A percentile compares a stretch with the other conserved stretches of the same genome.
Evolutionary conservation across 2,797 vertebrate species (phyloP).

Genomic region (Neomorphus geoffroyi): DNA sequence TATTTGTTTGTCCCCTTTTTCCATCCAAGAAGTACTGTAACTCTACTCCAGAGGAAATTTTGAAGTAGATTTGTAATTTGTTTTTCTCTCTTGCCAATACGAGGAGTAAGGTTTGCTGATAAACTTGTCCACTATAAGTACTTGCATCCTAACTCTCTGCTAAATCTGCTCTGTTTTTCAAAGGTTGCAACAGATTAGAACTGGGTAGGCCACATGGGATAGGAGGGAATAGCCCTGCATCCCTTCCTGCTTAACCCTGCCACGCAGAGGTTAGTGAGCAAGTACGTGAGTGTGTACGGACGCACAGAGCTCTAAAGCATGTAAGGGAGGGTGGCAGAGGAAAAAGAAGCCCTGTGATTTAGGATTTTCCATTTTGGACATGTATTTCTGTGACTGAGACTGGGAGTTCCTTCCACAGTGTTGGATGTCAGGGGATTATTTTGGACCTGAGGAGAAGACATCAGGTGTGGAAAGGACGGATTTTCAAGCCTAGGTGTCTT

Average conservation of each 20-base stretch:
- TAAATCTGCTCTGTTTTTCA: background rate
- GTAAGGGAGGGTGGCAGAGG: background rate
- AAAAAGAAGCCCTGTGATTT: background rate
- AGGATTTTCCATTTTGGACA: background rate
- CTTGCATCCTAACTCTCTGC: background rate
- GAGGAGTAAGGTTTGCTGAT: background rate
- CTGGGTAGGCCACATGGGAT: background rate
- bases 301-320: background rate
- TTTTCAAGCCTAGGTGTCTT: background rate
- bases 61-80: background rate
- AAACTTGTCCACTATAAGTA: background rate
- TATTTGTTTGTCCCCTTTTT: background rate
- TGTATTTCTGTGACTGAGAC: background rate
- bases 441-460: background rate
- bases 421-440: background rate
- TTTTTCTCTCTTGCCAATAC: background rate
- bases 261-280: accelerated
- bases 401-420: background rate
- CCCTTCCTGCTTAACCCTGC: background rate
- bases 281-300: background rate
- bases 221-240: background rate
- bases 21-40: background rate
- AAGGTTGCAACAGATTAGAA: background rate
- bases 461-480: background rate
- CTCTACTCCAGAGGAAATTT: background rate